Evolutionary conservation across 2,797 vertebrate species (phyloP).

Genomic region (Zenarchopterus dispar): DNA sequence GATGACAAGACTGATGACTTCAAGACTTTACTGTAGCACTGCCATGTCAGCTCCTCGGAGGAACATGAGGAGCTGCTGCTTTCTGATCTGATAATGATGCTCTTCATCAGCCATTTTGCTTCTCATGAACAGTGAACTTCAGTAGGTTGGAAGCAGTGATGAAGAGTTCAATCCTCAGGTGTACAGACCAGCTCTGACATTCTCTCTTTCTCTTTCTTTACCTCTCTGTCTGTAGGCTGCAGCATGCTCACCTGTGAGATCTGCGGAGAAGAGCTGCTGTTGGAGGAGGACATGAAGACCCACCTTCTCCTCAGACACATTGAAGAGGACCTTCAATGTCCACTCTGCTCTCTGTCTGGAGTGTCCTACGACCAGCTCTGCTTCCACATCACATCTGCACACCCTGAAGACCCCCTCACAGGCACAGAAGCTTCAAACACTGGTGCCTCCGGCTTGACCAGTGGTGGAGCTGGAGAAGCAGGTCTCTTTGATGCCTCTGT

Average conservation of each 20-base stretch:
- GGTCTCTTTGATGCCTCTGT: neutral
- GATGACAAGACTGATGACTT: too few relatives aligned
- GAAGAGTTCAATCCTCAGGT: too few relatives aligned
- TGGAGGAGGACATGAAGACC: constrained; percentile 85
- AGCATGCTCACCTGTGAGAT: constrained; percentile 87
- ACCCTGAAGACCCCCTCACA: constrained; percentile 65
- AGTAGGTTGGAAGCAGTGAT: too few relatives aligned
- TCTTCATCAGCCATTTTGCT: too few relatives aligned
- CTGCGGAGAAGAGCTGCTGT: constrained; percentile 82
- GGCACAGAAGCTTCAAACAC: too few relatives aligned
- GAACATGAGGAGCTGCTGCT: too few relatives aligned
- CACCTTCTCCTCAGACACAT: constrained; percentile 84
- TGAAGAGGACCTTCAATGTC: constrained; percentile 80
- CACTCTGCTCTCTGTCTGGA: constrained; percentile 84
- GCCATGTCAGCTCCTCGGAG: too few relatives aligned
- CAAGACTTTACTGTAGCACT: too few relatives aligned
- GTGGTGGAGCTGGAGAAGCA: neutral
- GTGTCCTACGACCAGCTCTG: constrained; percentile 84
- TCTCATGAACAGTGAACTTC: too few relatives aligned
- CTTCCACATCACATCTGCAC: constrained; percentile 83
- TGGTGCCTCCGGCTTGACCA: neutral
- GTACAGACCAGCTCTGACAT: too few relatives aligned
- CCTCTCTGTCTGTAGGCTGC: constrained; percentile 9
- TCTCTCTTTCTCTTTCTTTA: too few relatives aligned
- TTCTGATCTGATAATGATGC: too few relatives aligned